Base-by-base conservation (phyloP, 1,140 invertebrate genomes). In the Dicyema japonicum region DNA sequence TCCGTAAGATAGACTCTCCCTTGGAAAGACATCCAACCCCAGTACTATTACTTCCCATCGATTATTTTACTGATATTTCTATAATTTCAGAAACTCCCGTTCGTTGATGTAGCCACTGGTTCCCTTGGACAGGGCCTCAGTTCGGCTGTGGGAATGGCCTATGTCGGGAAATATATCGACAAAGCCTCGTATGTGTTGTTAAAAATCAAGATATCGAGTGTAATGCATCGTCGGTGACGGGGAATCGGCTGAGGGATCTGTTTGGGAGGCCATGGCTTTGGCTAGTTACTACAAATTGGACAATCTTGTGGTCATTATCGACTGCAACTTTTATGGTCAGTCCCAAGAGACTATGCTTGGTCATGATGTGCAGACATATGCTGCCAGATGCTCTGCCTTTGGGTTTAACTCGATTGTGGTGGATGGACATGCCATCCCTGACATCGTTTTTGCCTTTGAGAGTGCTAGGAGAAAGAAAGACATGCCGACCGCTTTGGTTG, bases 11-110 rank as follows among this genome's bases (percentile, higher is more conserved):
- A 33, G 66, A 72, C 38, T 75, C 66, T 33, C 80, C n/a, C 51
- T 58, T 94, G 8, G 82, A 94, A 46, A 85, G 88, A 23, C 88
- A 94, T 56, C 88, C 88, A 19, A 97, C 88, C 2, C 88, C 88
- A 1, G 57, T 59, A 42, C 46, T 28, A 7, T n/a, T n/a, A n/a
- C n/a, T n/a, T n/a, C n/a, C n/a, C n/a, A n/a, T n/a, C n/a, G n/a
- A n/a, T n/a, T n/a, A n/a, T n/a, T n/a, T n/a, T n/a, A n/a, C n/a
- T n/a, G n/a, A n/a, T n/a, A 15, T 26, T 13, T 11, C 4, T 5
- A 5, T 4, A 15, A 15, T 38, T 43, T 29, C 37, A n/a, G n/a
- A n/a, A n/a, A n/a, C n/a, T n/a, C n/a, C n/a, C n/a, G 44, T 97
- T 97, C 54, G 62, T 97, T 31, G 88, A 97, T 60, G 82, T 94